Conservation (phyloP, 2,888 invertebrate species). For the Oscheius sp. region DNA sequence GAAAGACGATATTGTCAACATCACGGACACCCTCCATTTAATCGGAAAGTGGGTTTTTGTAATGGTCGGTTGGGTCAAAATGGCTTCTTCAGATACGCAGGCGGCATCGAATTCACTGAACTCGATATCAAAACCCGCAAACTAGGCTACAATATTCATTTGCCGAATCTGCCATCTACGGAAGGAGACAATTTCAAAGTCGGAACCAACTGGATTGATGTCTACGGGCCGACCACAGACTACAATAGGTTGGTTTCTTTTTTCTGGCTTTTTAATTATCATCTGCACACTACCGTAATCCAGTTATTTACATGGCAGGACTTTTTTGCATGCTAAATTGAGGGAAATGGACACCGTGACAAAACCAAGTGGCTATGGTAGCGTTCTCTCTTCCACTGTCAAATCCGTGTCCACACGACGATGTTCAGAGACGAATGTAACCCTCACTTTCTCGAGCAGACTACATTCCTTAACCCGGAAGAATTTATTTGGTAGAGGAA, state of each 20-base stretch:
- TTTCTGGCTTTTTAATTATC: neutral
- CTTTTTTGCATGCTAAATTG: too few relatives aligned
- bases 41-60: constrained; percentile 3
- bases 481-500: too few relatives aligned
- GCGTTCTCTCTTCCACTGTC: too few relatives aligned
- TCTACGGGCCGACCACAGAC: constrained; percentile 12
- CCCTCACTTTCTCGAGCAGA: too few relatives aligned
- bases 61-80: neutral
- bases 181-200: constrained; percentile 16
- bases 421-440: too few relatives aligned
- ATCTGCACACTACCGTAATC: too few relatives aligned
- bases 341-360: too few relatives aligned
- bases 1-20: constrained; percentile 36
- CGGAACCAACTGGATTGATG: constrained; percentile 18
- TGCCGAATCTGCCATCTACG: constrained; percentile 7
- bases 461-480: too few relatives aligned
- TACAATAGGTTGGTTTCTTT: constrained; percentile 3
- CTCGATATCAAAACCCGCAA: constrained; percentile 24
- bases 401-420: too few relatives aligned
- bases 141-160: constrained; percentile 38
- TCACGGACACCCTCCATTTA: constrained; percentile 17
- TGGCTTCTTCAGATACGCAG: constrained; percentile 39
- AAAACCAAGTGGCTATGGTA: too few relatives aligned
- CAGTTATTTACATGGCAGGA: too few relatives aligned
- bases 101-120: constrained; percentile 44